These are phyloP conservation scores for Formica aserva DNA, from an alignment of 2,888 invertebrate species.

Conservation along the genomic window DNA sequence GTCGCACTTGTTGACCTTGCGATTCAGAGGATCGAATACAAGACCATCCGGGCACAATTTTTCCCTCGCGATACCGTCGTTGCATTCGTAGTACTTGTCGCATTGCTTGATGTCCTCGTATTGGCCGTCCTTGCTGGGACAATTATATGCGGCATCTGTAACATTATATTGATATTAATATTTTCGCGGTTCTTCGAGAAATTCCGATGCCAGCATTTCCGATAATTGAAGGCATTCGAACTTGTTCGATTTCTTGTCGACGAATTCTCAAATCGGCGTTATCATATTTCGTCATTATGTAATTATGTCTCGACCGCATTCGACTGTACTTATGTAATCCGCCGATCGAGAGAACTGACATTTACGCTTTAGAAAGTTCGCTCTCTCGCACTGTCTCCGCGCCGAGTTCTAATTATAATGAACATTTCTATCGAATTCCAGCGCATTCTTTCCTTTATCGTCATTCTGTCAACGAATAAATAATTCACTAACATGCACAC, in stretches of 20 bases:
- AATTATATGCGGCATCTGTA: constrained; percentile 89
- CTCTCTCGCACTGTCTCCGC: constrained; percentile 68
- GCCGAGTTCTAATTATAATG: constrained; percentile 62
- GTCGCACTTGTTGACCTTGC: constrained; percentile 96
- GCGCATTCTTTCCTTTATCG: neutral
- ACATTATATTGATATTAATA: constrained; percentile 40
- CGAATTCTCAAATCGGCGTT: constrained; percentile 59
- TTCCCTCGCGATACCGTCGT: constrained; percentile 90
- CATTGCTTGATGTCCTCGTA: constrained; percentile 93
- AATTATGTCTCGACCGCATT: constrained; percentile 57
- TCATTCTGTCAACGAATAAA: neutral
- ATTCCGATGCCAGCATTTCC: neutral
- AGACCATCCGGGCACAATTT: constrained; percentile 95
- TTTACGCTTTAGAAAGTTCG: constrained; percentile 85
- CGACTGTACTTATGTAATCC: constrained; percentile 75
- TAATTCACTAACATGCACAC: neutral
- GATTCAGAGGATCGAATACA: constrained; percentile 94
- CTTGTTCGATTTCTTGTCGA: constrained; percentile 47
- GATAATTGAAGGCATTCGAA: constrained; percentile 54
- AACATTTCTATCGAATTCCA: constrained; percentile 44
- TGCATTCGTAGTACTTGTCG: constrained; percentile 94
- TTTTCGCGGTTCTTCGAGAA: neutral
- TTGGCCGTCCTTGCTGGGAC: constrained; percentile 93
- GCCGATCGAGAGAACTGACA: constrained; percentile 80
- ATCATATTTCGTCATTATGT: constrained; percentile 67